A percentile compares a stretch with the other conserved stretches of the same genome.
Conservation (phyloP, 2,797 vertebrate species). For the Avahi laniger region DNA sequence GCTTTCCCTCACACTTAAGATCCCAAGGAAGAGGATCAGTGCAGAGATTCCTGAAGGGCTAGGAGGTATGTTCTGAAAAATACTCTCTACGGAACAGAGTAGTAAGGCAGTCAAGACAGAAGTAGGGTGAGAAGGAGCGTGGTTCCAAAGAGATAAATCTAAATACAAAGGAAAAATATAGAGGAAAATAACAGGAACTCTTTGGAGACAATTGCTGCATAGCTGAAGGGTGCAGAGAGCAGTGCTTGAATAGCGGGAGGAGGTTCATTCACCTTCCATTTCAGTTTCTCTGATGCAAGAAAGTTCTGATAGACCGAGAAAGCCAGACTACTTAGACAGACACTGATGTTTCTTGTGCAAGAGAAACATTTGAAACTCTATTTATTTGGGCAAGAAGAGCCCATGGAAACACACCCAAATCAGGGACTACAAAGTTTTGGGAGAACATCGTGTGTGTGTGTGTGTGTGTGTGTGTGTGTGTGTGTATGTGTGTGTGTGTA, state of each 20-base stretch:
- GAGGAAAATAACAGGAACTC: not conserved
- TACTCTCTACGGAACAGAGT: not conserved
- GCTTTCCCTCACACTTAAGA: not conserved
- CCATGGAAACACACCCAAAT: not conserved
- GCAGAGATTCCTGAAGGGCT: not conserved
- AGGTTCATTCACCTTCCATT: not conserved
- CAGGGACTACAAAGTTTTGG: not conserved
- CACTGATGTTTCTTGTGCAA: not conserved
- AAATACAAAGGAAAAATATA: not conserved
- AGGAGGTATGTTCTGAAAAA: not conserved
- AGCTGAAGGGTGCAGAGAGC: not conserved
- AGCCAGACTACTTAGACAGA: not conserved
- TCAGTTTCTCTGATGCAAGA: not conserved
- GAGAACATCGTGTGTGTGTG: not conserved
- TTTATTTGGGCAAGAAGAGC: constrained; percentile 12
- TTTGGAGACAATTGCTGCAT: not conserved
- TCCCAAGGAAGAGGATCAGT: not conserved
- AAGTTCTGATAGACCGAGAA: not conserved
- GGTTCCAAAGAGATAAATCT: not conserved
- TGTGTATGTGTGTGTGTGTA: not conserved
- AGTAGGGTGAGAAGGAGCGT: not conserved
- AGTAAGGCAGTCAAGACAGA: not conserved
- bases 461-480: not conserved
- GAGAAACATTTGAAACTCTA: not conserved
- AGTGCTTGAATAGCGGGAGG: not conserved